A percentile compares a stretch with the other conserved stretches of the same genome.
phyloP scores from a whole-genome alignment of 1,140 invertebrate species.

The fruit fly (Drosophila melanogaster) region DNA sequence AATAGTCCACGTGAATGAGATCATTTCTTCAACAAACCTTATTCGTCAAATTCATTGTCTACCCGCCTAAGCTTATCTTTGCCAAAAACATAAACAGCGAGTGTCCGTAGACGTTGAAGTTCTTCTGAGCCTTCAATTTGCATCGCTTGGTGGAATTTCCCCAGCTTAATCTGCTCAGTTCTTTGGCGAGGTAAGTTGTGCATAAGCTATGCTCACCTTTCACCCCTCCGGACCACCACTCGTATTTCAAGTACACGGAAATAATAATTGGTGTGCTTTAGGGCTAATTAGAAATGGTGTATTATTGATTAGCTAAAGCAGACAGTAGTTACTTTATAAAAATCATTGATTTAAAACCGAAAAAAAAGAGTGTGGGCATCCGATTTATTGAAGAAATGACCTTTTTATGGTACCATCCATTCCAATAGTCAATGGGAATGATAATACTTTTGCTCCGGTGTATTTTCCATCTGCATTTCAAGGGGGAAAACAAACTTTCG shows the following conservation, averaged over 20 bases:
- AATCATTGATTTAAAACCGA: too few relatives aligned
- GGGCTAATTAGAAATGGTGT: too few relatives aligned
- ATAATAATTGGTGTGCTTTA: neutral
- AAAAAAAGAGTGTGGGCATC: too few relatives aligned
- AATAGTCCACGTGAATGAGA: too few relatives aligned
- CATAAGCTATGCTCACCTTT: neutral
- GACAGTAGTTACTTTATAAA: too few relatives aligned
- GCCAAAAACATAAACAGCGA: neutral
- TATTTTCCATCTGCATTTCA: slow-evolving; percentile 12
- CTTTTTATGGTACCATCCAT: neutral
- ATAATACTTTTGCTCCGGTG: neutral
- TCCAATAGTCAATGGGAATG: neutral
- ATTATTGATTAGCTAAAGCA: too few relatives aligned
- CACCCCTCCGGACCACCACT: neutral
- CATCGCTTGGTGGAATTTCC: slow-evolving; percentile 18
- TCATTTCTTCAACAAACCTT: too few relatives aligned
- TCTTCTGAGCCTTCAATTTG: slow-evolving; percentile 23
- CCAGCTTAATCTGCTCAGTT: neutral
- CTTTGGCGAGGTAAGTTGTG: slow-evolving; percentile 1
- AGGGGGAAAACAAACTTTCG: slow-evolving; percentile 13
- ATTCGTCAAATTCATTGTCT: neutral
- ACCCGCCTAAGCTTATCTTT: neutral
- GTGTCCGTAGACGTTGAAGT: slow-evolving; percentile 3
- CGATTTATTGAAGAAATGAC: neutral
- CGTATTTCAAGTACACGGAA: neutral